These are phyloP conservation scores for Ophonus ardosiacus DNA, from an alignment of 2,888 invertebrate genomes.

Conservation along the genomic window DNA sequence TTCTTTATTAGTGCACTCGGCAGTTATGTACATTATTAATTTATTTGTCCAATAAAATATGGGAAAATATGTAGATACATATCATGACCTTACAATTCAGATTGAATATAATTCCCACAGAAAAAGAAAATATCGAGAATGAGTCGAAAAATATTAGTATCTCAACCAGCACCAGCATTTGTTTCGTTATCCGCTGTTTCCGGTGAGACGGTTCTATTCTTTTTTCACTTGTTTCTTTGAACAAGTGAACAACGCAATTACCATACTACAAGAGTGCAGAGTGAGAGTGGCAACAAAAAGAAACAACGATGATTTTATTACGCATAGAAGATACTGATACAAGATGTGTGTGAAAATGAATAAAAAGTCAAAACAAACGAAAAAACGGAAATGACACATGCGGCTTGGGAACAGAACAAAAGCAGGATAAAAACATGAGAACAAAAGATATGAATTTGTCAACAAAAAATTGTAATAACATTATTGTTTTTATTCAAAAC, in stretches of 20 bases:
- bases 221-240: slow-evolving; percentile 48
- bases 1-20: too few relatives aligned
- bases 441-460: slow-evolving; percentile 11
- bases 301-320: slow-evolving; percentile 22
- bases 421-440: slow-evolving; percentile 29
- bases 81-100: too few relatives aligned
- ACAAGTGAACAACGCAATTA: slow-evolving; percentile 44
- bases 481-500: not conserved
- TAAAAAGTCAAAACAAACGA: slow-evolving; percentile 36
- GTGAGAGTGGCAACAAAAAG: slow-evolving; percentile 16
- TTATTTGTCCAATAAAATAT: too few relatives aligned
- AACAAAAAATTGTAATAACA: not conserved
- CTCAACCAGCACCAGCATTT: slow-evolving; percentile 25
- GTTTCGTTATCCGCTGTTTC: slow-evolving; percentile 50
- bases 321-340: slow-evolving; percentile 20
- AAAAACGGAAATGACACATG: slow-evolving; percentile 40
- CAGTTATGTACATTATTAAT: too few relatives aligned
- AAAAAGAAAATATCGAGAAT: not conserved
- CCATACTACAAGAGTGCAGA: slow-evolving; percentile 28
- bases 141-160: not conserved
- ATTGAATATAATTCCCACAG: not conserved
- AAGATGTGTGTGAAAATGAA: slow-evolving; percentile 32
- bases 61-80: too few relatives aligned
- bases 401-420: slow-evolving; percentile 27
- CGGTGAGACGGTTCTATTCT: slow-evolving; percentile 36